Evolutionary conservation across 2,113 vertebrate species (phyloP), one percentile per base, ranked within the genome.

Genomic region (Myotis yumanensis): DNA sequence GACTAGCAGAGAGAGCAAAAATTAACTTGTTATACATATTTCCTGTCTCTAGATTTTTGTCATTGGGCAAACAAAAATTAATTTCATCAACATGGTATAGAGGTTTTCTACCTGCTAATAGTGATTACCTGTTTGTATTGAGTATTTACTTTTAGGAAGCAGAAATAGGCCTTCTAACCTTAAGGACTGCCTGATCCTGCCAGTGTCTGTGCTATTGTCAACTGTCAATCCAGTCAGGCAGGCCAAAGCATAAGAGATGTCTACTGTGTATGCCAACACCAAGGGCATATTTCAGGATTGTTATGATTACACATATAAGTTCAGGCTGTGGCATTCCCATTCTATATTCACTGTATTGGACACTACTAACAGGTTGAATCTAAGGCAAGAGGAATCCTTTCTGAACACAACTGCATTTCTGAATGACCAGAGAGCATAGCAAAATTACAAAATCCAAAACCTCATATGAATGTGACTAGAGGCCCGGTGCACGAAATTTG

Each of bases 1-100:
- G 68, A 37, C 95, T 97, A 51, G 64, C 51, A 76, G 35, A 90
- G 35, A 91, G 48, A 89, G 90, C 93, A 97, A 96, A 40, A 93
- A 92, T 73, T 43, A 95, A 79, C 57, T 85, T 43, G 5, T 37
- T 87, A 57, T 0, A 2, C 1, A 51, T 14, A 90, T 93, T 93
- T 43, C 25, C 86, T 57, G 10, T 86, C 25, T 20, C 0, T 90
- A 37, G 51, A 12, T 77, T 86, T 59, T 68, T 92, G 30, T 52
- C 57, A 35, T 3, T 54, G 46, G 46, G 15, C 68, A 89, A 89
- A 48, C 4, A 92, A 96, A 86, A 95, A 66, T 25, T 3, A 71
- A 95, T 71, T 51, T 80, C 51, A 62, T 93, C 72, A 94, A 18
- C 10, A 5, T 86, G 81, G 28, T 9, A 2, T 62, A n/a, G 66